These are phyloP conservation scores for Lamprotornis superbus DNA, from an alignment of 2,113 vertebrate species.

Conservation along the genomic window DNA sequence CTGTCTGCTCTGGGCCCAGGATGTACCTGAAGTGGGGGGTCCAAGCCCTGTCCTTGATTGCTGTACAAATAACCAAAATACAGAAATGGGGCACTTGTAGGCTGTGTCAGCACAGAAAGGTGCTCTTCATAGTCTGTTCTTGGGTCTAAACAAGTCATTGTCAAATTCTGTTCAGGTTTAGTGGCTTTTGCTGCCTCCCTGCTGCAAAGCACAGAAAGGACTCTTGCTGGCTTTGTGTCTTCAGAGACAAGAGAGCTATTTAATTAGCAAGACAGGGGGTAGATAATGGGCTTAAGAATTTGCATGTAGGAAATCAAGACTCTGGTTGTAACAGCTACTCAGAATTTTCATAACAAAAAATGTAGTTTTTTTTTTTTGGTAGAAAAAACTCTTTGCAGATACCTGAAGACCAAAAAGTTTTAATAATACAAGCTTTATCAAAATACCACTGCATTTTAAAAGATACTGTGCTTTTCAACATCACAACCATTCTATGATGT, in stretches of 20 bases:
- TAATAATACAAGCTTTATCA: background rate
- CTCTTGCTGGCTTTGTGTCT: background rate
- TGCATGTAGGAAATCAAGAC: background rate
- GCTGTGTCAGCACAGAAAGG: accelerated
- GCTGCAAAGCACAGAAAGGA: background rate
- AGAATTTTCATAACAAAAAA: background rate
- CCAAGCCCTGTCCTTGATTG: background rate
- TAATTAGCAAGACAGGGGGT: background rate
- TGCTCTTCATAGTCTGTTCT: background rate
- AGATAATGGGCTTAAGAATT: background rate
- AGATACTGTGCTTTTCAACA: background rate
- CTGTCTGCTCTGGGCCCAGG: background rate
- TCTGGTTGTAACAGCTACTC: accelerated
- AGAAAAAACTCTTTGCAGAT: background rate
- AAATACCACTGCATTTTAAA: background rate
- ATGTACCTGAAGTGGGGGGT: background rate
- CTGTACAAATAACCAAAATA: background rate
- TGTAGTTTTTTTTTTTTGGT: accelerated
- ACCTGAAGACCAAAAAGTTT: background rate
- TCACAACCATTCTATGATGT: no score
- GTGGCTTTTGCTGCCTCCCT: background rate
- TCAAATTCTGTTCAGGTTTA: accelerated
- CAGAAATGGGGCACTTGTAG: background rate
- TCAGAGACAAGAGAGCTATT: background rate
- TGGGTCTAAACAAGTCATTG: background rate